Conservation (phyloP, 2,113 vertebrate genomes). For the Poeciliopsis turrubarensis region DNA sequence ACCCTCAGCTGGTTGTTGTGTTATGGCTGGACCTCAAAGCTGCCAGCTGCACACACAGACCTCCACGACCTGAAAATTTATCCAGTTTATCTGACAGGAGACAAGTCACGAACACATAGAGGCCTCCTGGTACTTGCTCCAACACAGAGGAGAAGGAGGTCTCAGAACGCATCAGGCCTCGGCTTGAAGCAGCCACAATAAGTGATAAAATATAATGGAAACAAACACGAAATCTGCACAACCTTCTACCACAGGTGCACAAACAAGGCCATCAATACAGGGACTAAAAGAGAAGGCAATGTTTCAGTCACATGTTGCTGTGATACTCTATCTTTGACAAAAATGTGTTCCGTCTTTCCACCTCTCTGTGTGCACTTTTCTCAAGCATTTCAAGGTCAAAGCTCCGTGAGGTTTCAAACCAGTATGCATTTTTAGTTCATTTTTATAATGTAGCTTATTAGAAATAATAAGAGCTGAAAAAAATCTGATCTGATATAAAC, state of each 20-base stretch:
- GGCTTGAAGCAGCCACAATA: conserved; percentile 50
- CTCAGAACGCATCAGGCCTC: neutral
- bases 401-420: neutral
- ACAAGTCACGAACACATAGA: conserved; percentile 34
- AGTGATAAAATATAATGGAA: conserved; percentile 36
- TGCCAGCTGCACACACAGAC: conserved; percentile 65
- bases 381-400: conserved; percentile 4
- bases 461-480: no score
- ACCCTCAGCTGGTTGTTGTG: conserved; percentile 45
- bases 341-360: neutral
- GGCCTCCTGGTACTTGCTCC: conserved; percentile 21
- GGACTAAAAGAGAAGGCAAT: conserved; percentile 7
- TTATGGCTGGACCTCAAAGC: conserved; percentile 61
- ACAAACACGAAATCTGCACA: conserved; percentile 1
- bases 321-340: neutral
- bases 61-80: conserved; percentile 42
- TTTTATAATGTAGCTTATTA: neutral
- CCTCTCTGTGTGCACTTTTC: conserved; percentile 2
- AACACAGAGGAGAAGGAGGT: neutral
- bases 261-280: conserved; percentile 32
- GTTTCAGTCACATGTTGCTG: conserved; percentile 21
- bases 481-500: no score
- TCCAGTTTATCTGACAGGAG: conserved; percentile 45
- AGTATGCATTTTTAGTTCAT: neutral
- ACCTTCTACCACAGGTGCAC: conserved; percentile 48